Percentiles rank a stretch among this genome's conserved stretches.
phyloP scores from a whole-genome alignment of 2,797 vertebrate species.

The Dallia pectoralis region DNA sequence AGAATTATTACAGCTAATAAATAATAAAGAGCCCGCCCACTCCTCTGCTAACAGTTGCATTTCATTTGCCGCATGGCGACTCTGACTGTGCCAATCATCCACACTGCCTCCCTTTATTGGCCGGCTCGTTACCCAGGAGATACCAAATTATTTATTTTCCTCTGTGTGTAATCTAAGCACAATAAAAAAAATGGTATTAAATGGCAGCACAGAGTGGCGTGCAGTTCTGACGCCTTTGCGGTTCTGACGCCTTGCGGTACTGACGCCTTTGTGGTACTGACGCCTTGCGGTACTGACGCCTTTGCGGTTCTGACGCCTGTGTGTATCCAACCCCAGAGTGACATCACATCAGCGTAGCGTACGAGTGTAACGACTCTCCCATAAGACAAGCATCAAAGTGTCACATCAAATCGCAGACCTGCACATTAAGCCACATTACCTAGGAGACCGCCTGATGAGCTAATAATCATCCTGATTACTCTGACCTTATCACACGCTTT shows the following conservation, averaged over 20 bases:
- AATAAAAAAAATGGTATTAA: conserved; percentile 1
- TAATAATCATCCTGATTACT: neutral
- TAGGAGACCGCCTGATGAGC: conserved; percentile 19
- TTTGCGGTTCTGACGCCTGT: conserved; percentile 33
- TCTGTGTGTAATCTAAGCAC: neutral
- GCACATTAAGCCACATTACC: conserved; percentile 25
- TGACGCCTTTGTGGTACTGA: conserved; percentile 34
- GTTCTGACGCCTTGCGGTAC: conserved; percentile 30
- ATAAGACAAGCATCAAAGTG: conserved; percentile 18
- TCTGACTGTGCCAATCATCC: neutral
- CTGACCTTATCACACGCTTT: neutral
- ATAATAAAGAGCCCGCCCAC: neutral
- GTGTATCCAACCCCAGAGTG: conserved; percentile 35
- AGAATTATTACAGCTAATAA: neutral
- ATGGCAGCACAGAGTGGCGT: conserved; percentile 18
- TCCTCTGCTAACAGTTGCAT: neutral
- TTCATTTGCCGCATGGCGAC: neutral
- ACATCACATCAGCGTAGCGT: conserved; percentile 29
- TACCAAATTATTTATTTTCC: neutral
- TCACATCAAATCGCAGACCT: conserved; percentile 9
- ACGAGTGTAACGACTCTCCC: conserved; percentile 27
- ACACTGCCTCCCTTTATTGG: neutral
- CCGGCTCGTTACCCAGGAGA: neutral
- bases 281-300: conserved; percentile 35
- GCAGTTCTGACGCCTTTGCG: conserved; percentile 35